phyloP scores from a whole-genome alignment of 35 echinoderm and acorn worm genomes.

The Hemicentrotus pulcherrimus region DNA sequence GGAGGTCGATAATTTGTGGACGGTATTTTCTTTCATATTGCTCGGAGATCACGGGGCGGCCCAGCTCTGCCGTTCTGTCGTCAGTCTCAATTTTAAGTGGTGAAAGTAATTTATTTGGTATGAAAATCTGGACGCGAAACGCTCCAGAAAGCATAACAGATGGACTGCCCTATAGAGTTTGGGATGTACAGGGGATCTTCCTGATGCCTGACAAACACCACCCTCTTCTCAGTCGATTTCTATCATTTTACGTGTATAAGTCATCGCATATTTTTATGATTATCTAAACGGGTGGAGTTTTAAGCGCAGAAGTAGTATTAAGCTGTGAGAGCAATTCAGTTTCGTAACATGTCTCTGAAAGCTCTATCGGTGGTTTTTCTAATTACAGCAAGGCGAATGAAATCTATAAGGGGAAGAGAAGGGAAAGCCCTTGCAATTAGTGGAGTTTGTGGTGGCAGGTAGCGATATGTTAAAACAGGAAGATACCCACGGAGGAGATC shows the following conservation, averaged over 20 bases:
- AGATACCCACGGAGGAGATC: not conserved
- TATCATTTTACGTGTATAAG: not conserved
- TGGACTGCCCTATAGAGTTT: not conserved
- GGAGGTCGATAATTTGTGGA: constrained; percentile 20
- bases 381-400: not conserved
- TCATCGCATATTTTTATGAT: not conserved
- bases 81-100: constrained; percentile 16
- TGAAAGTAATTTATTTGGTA: constrained; percentile 43
- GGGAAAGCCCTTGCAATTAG: not conserved
- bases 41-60: not conserved
- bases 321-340: not conserved
- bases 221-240: not conserved
- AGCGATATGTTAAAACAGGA: not conserved
- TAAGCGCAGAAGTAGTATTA: not conserved
- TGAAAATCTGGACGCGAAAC: constrained; percentile 27
- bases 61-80: constrained; percentile 1
- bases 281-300: not conserved
- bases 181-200: not conserved
- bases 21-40: constrained; percentile 36
- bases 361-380: not conserved
- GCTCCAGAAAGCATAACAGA: constrained; percentile 16
- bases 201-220: not conserved
- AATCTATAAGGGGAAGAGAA: not conserved
- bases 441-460: not conserved
- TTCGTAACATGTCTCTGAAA: not conserved